A percentile compares a stretch with the other conserved stretches of the same genome.
Evolutionary conservation across 2,888 invertebrate species (phyloP).

Genomic region (Pristionchus arcanus): DNA sequence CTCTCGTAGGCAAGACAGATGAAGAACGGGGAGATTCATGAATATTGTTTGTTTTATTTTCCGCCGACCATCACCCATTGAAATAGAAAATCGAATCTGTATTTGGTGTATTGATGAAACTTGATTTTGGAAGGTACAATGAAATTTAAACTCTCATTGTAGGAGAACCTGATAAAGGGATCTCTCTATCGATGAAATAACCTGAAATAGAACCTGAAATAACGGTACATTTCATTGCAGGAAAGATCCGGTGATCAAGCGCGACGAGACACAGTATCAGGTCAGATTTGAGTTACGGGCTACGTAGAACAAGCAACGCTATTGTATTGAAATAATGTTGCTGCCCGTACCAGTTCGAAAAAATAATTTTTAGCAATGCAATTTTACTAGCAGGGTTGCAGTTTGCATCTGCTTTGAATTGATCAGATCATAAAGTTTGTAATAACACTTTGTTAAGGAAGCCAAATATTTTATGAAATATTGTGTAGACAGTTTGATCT

Average conservation of each 20-base stretch:
- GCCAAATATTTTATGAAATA: neutral
- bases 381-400: neutral
- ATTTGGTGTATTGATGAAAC: neutral
- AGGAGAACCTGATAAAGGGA: no score
- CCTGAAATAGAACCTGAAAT: neutral
- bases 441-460: neutral
- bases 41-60: neutral
- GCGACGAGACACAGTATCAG: constrained; percentile 57
- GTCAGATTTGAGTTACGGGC: constrained; percentile 3
- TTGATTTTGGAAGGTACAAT: neutral
- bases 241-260: constrained; percentile 60
- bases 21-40: constrained; percentile 78
- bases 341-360: neutral
- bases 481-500: neutral
- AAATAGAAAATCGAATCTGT: neutral
- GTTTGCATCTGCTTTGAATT: neutral
- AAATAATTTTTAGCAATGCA: no score
- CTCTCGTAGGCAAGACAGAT: constrained; percentile 78
- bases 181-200: constrained; percentile 56
- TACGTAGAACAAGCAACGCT: neutral
- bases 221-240: constrained; percentile 43
- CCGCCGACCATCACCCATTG: neutral
- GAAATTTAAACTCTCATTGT: no score
- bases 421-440: neutral
- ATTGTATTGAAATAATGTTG: neutral